Base-by-base conservation (phyloP, 2,113 vertebrate species). In the Catharus bicknelli region DNA sequence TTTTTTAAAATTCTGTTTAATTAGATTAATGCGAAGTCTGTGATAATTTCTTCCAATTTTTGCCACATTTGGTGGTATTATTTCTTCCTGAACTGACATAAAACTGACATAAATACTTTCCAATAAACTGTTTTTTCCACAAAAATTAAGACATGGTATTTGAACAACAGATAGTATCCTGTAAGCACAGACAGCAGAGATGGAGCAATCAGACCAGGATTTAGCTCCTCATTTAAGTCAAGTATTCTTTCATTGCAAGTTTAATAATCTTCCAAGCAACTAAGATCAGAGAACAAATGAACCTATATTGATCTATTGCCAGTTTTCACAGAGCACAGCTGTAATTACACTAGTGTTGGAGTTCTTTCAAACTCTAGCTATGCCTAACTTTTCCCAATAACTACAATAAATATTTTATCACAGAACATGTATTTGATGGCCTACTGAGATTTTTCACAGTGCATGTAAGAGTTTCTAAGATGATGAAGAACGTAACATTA, bases 391-490 rank as follows among this genome's bases (percentile, higher is more conserved):
- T 98, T 89, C 98, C 98, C 98, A 97, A 98, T 98, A 99, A 98
- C 98, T 97, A 96, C 92, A 97, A 98, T 99, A 98, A 99, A 99
- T 99, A 99, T 99, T 99, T 99, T 98, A 99, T 99, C 98, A 99
- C 98, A 99, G 98, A 98, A 98, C 98, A 98, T 98, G 98, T 98
- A 98, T 98, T 98, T 98, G 98, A 98, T 98, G 97, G 98, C 98
- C 99, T 98, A 98, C 98, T 97, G 98, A 99, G 98, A 97, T 98
- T 98, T 99, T 98, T 98, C 98, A 98, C 98, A 93, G 98, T 97
- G 93, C 96, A 97, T 96, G 98, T 98, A 98, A 98, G 98, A 98
- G 97, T 98, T 98, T 95, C 98, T 98, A 98, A 98, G 98, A 98
- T 97, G 98, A 98, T 97, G 98, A 98, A 97, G 98, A 98, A 98